phyloP scores from a whole-genome alignment of 2,113 vertebrate genomes.

The Poecile atricapillus region DNA sequence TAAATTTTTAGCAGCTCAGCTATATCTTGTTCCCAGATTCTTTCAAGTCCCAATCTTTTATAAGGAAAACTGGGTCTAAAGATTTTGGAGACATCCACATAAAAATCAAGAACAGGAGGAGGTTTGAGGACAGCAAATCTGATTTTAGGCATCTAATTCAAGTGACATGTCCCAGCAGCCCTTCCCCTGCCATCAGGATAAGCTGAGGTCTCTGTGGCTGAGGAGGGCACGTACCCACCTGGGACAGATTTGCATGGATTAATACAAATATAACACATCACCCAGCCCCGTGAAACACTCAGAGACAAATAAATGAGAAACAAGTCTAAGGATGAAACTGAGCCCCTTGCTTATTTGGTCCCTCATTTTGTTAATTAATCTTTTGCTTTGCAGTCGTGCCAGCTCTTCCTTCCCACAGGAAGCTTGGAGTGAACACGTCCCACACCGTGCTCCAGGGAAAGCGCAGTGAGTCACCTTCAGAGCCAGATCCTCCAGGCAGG shows the following conservation, averaged over 20 bases:
- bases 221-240: background rate
- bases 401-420: background rate
- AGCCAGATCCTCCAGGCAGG: background rate
- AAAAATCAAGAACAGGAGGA: background rate
- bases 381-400: background rate
- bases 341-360: background rate
- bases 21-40: background rate
- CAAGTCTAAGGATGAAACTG: background rate
- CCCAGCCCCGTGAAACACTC: background rate
- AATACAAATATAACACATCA: constrained; percentile 7
- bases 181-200: background rate
- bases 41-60: background rate
- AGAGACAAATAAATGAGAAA: background rate
- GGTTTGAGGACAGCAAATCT: background rate
- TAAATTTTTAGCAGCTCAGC: background rate
- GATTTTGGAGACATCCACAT: background rate
- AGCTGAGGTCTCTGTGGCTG: background rate
- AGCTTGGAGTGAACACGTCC: background rate
- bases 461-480: rapidly evolving
- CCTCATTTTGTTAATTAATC: background rate
- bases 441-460: rapidly evolving
- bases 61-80: background rate
- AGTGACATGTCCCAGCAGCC: background rate
- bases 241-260: constrained; percentile 38
- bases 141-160: background rate